Conservation (phyloP, 2,113 vertebrate species). For the Ariopsis seemanni region DNA sequence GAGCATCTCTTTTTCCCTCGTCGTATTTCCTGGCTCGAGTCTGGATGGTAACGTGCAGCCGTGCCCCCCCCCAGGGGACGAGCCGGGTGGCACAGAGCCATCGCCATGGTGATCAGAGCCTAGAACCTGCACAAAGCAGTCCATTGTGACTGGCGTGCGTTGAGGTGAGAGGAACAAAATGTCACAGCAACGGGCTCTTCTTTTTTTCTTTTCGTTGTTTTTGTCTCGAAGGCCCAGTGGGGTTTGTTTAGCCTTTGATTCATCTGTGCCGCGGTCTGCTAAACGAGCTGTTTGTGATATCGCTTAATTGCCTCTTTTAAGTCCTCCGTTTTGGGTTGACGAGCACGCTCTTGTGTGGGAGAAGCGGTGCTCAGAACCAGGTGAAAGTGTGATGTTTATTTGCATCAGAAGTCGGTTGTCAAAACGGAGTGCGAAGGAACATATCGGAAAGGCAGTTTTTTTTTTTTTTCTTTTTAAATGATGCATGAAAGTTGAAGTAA, state of each 20-base stretch:
- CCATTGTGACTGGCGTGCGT: slow-evolving; percentile 73
- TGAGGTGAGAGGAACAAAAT: slow-evolving; percentile 79
- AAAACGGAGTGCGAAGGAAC: not conserved
- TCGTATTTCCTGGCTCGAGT: slow-evolving; percentile 47
- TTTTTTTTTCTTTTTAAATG: not conserved
- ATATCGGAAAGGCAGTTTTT: not conserved
- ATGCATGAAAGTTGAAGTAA: not conserved
- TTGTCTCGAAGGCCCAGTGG: slow-evolving; percentile 65
- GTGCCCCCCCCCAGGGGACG: slow-evolving; percentile 62
- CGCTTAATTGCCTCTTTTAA: slow-evolving; percentile 57
- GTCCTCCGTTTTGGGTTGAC: slow-evolving; percentile 45
- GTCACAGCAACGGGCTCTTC: slow-evolving; percentile 75
- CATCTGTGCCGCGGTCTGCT: slow-evolving; percentile 57
- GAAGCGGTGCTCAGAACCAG: slow-evolving; percentile 10
- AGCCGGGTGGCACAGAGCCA: slow-evolving; percentile 71
- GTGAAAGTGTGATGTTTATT: not conserved
- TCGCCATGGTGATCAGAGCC: slow-evolving; percentile 78
- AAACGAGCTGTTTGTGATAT: slow-evolving; percentile 59
- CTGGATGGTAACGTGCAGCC: slow-evolving; percentile 62
- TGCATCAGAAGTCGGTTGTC: not conserved
- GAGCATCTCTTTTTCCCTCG: slow-evolving; percentile 46
- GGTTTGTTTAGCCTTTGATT: slow-evolving; percentile 67
- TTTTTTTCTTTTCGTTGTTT: slow-evolving; percentile 75
- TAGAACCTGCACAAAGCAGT: slow-evolving; percentile 71
- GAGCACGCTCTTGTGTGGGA: slow-evolving; percentile 8